These are phyloP conservation scores for Bradynema listronoti DNA, from an alignment of 1,140 invertebrate species.

Conservation along the genomic window DNA sequence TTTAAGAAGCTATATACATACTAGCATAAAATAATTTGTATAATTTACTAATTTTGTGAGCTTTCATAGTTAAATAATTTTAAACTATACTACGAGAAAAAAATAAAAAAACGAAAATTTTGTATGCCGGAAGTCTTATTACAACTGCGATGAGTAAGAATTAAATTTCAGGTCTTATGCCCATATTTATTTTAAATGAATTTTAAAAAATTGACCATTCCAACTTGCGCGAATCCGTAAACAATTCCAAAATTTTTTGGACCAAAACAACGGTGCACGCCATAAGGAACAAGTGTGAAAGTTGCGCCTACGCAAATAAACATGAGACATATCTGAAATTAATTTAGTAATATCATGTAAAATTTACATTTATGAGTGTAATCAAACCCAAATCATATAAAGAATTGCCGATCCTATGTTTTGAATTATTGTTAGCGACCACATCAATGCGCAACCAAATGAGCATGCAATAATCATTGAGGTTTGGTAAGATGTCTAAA, in stretches of 20 bases:
- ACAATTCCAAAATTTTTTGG: conserved; percentile 35
- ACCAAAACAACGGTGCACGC: conserved; percentile 35
- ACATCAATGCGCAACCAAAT: conserved; percentile 38
- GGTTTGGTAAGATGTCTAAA: conserved; percentile 38
- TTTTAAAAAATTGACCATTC: conserved; percentile 22
- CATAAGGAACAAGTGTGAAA: conserved; percentile 35
- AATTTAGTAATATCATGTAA: conserved; percentile 4
- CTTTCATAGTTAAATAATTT: no score
- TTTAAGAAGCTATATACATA: no score
- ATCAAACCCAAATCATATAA: conserved; percentile 25
- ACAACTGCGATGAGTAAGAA: no score
- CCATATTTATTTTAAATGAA: conserved; percentile 1
- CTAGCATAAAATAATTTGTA: no score
- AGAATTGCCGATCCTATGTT: conserved; percentile 12
- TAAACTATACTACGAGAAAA: no score
- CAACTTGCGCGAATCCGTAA: conserved; percentile 39
- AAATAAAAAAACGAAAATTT: not conserved
- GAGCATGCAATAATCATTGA: conserved; percentile 39
- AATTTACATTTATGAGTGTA: not conserved
- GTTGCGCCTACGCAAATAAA: conserved; percentile 37
- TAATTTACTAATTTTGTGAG: no score
- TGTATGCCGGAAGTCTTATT: not conserved
- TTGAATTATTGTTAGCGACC: conserved; percentile 33
- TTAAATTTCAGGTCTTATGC: no score
- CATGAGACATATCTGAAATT: conserved; percentile 25